A percentile compares a stretch with the other conserved stretches of the same genome.
Conservation (phyloP, 2,113 vertebrate genomes). For the Melanerpes formicivorus region DNA sequence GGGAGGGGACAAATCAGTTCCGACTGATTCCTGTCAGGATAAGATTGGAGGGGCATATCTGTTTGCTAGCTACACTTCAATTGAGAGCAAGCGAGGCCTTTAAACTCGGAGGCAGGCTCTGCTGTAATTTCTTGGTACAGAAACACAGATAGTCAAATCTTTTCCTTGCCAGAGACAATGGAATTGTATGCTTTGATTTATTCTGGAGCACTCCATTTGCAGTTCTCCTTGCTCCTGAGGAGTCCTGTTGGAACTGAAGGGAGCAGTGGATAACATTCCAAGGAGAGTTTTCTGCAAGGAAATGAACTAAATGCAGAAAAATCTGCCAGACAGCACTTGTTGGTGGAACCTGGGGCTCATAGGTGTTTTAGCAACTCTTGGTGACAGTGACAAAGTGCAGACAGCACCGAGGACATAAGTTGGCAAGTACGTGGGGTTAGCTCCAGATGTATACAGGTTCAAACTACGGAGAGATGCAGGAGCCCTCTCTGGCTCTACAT, state of each 20-base stretch:
- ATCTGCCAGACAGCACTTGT: neutral
- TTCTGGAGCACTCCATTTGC: conserved; percentile 8
- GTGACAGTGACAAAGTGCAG: neutral
- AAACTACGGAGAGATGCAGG: neutral
- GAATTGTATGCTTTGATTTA: conserved; percentile 59
- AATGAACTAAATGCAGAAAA: conserved; percentile 5
- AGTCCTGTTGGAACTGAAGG: conserved; percentile 30
- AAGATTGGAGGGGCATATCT: neutral
- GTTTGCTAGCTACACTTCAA: conserved; percentile 6
- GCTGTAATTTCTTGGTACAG: conserved; percentile 28
- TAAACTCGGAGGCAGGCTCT: neutral
- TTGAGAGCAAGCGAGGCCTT: neutral
- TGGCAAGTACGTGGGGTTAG: neutral
- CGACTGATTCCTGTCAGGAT: neutral
- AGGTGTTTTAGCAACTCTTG: neutral
- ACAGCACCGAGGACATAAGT: neutral
- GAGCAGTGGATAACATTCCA: neutral
- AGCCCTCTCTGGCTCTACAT: neutral
- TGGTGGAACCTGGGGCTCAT: neutral
- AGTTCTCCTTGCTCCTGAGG: neutral
- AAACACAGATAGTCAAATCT: conserved; percentile 53
- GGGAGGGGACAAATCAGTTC: conserved; percentile 29
- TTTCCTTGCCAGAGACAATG: conserved; percentile 42
- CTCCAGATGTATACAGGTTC: neutral
- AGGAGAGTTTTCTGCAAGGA: neutral